Conservation (phyloP, 2,888 invertebrate species). For the Rhogogaster chlorosoma region DNA sequence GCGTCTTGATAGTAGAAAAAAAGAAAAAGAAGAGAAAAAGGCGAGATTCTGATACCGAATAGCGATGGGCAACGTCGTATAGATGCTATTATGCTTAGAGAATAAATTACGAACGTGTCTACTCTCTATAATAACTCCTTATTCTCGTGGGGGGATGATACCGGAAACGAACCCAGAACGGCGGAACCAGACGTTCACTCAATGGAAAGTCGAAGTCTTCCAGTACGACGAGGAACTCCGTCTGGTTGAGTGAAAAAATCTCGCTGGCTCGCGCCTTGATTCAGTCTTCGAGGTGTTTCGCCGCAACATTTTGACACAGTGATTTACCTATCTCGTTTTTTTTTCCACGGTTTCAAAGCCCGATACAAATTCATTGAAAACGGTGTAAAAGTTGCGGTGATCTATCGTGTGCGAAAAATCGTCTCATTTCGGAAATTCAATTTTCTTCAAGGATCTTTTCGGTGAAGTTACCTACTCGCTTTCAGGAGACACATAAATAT, state of each 20-base stretch:
- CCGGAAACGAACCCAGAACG: slow-evolving; percentile 74
- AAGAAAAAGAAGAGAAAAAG: background rate
- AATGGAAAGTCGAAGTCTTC: slow-evolving; percentile 75
- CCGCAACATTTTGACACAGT: background rate
- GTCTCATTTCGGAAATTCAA: background rate
- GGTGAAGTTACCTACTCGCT: background rate
- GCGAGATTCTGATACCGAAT: slow-evolving; percentile 6
- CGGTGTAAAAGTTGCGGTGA: background rate
- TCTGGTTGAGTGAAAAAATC: slow-evolving; percentile 45
- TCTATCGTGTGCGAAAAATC: background rate
- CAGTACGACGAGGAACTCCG: slow-evolving; percentile 67
- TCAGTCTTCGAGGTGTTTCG: background rate
- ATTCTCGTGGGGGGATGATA: slow-evolving; percentile 64
- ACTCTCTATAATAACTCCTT: slow-evolving; percentile 50
- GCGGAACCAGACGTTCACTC: slow-evolving; percentile 77
- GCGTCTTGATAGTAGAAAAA: background rate
- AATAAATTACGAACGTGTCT: slow-evolving; percentile 72
- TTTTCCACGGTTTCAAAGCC: background rate
- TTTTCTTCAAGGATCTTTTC: background rate
- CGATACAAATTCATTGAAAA: background rate
- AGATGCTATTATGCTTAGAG: slow-evolving; percentile 63
- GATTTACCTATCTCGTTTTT: background rate
- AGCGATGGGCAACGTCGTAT: slow-evolving; percentile 31
- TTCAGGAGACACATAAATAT: background rate
- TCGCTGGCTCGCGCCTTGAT: slow-evolving; percentile 20